Conservation (phyloP, 2,888 invertebrate genomes). For the Euzetes globulus region DNA sequence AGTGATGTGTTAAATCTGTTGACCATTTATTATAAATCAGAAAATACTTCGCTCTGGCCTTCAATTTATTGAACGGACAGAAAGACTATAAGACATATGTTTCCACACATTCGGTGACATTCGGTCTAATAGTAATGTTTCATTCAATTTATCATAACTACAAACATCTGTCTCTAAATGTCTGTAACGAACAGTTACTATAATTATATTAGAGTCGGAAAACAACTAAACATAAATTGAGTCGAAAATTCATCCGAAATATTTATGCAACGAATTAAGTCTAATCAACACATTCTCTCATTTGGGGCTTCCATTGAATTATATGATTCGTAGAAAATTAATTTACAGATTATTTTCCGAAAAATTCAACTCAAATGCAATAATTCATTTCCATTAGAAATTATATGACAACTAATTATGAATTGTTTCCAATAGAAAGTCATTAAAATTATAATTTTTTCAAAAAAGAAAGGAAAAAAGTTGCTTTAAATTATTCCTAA, state of each 20-base stretch:
- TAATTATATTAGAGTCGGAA: not conserved
- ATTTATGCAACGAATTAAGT: not conserved
- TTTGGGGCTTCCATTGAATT: not conserved
- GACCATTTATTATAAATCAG: conserved; percentile 1
- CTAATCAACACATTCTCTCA: not conserved
- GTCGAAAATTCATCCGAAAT: not conserved
- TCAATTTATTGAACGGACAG: not conserved
- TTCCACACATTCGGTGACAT: not conserved
- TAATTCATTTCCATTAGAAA: too few species aligned
- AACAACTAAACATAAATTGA: not conserved
- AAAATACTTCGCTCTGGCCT: not conserved
- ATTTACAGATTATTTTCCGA: too few species aligned
- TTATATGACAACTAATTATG: too few species aligned
- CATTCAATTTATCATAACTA: conserved; percentile 16
- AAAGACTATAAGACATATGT: not conserved
- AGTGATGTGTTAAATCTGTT: not conserved
- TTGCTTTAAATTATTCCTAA: too few species aligned
- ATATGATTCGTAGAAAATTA: not conserved
- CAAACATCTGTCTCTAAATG: conserved; percentile 12
- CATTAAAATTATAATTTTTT: too few species aligned
- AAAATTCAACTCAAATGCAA: too few species aligned
- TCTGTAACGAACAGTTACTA: not conserved
- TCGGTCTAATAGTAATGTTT: not conserved
- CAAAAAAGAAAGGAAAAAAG: too few species aligned
- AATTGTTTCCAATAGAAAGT: too few species aligned